Percentiles rank a stretch among this genome's conserved stretches.
Conservation (phyloP, 2,888 invertebrate species). For the Tetropium fuscum region DNA sequence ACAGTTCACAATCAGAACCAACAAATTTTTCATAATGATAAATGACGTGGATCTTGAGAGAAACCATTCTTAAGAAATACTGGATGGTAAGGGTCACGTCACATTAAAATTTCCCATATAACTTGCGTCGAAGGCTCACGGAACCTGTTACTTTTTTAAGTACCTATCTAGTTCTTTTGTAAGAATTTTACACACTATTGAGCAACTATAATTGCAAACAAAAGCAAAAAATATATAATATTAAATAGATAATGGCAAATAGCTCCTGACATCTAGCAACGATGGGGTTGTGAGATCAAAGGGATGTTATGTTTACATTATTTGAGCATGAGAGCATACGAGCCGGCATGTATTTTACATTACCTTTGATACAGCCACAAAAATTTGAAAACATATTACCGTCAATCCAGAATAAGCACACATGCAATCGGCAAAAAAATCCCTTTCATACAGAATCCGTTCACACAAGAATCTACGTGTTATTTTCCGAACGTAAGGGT, state of each 20-base stretch:
- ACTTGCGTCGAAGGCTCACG: not conserved
- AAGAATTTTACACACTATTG: not conserved
- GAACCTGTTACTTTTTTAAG: not conserved
- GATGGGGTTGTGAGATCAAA: conserved; percentile 17
- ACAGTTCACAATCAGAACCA: conserved; percentile 12
- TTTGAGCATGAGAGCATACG: conserved; percentile 15
- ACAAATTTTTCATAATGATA: conserved; percentile 22
- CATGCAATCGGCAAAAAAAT: not conserved
- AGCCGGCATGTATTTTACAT: conserved; percentile 15
- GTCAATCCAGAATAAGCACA: conserved; percentile 9
- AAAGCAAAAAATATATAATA: conserved; percentile 3
- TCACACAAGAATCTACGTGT: too few species aligned
- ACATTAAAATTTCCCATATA: not conserved
- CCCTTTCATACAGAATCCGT: not conserved
- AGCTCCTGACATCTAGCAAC: conserved; percentile 12
- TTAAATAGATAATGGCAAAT: conserved; percentile 8
- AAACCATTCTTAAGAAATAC: conserved; percentile 2
- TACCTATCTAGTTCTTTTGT: not conserved
- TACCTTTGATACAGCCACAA: conserved; percentile 16
- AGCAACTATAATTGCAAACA: not conserved
- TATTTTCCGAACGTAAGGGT: too few species aligned
- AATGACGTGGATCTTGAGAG: conserved; percentile 6
- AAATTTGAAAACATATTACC: conserved; percentile 17
- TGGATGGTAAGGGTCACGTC: not conserved
- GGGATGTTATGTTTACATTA: conserved; percentile 23